A percentile compares a stretch with the other conserved stretches of the same genome.
Conservation (phyloP, 2,888 invertebrate species). For the Hirudinaria manillensis region DNA sequence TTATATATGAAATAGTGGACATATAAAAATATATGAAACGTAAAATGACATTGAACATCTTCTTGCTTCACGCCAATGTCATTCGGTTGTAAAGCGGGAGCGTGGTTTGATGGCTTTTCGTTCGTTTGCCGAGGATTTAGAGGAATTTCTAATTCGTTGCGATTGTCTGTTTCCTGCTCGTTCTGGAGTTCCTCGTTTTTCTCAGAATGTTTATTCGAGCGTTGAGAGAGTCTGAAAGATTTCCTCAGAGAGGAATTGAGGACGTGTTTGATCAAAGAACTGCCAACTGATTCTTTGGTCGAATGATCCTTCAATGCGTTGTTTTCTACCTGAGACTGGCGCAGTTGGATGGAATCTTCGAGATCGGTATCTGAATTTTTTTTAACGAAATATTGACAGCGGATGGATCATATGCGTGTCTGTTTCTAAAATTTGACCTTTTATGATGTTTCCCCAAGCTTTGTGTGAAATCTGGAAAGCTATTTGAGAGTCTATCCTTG, state of each 20-base stretch:
- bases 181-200: too few relatives aligned
- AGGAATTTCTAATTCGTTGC: too few relatives aligned
- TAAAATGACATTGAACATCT: too few relatives aligned
- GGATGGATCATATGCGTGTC: too few relatives aligned
- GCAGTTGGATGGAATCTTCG: constrained; percentile 16
- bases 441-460: constrained; percentile 4
- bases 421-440: neutral
- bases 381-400: neutral
- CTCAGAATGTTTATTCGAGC: too few relatives aligned
- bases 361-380: constrained; percentile 6
- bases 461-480: constrained; percentile 15
- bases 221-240: constrained; percentile 13
- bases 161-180: too few relatives aligned
- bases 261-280: constrained; percentile 13
- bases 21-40: too few relatives aligned
- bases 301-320: neutral
- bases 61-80: too few relatives aligned
- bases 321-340: constrained; percentile 7
- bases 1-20: too few relatives aligned
- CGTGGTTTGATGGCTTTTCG: too few relatives aligned
- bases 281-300: neutral
- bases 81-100: too few relatives aligned
- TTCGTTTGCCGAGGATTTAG: too few relatives aligned
- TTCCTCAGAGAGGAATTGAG: constrained; percentile 6
- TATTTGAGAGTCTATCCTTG: constrained; percentile 5